These are phyloP conservation scores for Nomada hirtipes DNA, from an alignment of 2,888 invertebrate species.

Conservation along the genomic window DNA sequence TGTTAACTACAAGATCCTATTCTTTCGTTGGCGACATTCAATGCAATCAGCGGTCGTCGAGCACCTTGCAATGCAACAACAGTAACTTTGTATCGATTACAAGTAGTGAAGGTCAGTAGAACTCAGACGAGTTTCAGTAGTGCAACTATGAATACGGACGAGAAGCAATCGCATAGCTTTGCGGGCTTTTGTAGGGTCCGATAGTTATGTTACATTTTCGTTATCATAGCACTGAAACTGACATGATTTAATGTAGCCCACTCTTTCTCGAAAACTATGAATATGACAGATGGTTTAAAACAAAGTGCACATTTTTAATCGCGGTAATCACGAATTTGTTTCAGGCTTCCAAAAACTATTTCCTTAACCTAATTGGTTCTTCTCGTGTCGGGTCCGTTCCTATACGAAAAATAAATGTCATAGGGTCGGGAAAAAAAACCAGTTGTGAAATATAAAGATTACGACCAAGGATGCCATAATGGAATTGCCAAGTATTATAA, in stretches of 20 bases:
- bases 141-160: slow-evolving; percentile 44
- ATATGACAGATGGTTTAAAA: background rate
- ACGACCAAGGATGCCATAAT: background rate
- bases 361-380: background rate
- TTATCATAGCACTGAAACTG: background rate
- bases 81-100: slow-evolving; percentile 52
- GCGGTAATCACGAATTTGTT: background rate
- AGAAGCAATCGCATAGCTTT: slow-evolving; percentile 21
- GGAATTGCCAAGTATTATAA: slow-evolving; percentile 20
- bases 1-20: slow-evolving; percentile 12
- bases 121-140: slow-evolving; percentile 57
- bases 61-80: background rate
- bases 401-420: no score
- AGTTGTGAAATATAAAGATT: background rate
- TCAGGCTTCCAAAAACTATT: background rate
- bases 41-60: background rate
- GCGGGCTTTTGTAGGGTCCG: slow-evolving; percentile 8
- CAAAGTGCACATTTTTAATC: background rate
- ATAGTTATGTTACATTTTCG: background rate
- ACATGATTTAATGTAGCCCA: background rate
- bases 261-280: background rate
- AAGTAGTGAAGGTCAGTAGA: slow-evolving; percentile 63
- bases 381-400: background rate
- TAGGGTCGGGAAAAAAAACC: no score
- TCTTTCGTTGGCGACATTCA: background rate